Conservation (phyloP, 2,888 invertebrate species). For the Morpho deidamia region DNA sequence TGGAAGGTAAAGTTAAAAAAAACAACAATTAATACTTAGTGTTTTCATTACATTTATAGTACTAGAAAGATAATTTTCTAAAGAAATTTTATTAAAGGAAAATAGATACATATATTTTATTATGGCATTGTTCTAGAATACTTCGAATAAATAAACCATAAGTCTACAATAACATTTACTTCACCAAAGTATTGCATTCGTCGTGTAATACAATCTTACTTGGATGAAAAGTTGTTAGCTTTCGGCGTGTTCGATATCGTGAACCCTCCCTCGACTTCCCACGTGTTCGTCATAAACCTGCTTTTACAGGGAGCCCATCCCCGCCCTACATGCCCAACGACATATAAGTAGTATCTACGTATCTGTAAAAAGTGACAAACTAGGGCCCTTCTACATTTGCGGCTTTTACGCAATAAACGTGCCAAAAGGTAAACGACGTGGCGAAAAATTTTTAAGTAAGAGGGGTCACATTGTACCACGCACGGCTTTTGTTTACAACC, state of each 20-base stretch:
- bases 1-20: too few relatives aligned
- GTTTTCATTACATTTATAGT: too few relatives aligned
- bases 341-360: conserved; percentile 27
- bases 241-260: conserved; percentile 42
- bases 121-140: too few relatives aligned
- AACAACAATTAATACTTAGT: too few relatives aligned
- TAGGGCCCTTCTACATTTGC: conserved; percentile 46
- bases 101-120: too few relatives aligned
- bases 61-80: too few relatives aligned
- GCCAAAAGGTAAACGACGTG: conserved; percentile 27
- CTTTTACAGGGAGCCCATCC: conserved; percentile 55
- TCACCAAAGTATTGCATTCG: conserved; percentile 6
- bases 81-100: too few relatives aligned
- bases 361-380: conserved; percentile 47
- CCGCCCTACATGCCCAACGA: conserved; percentile 40
- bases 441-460: conserved; percentile 21
- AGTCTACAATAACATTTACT: neutral
- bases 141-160: neutral
- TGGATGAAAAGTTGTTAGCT: conserved; percentile 28
- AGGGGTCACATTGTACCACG: conserved; percentile 22
- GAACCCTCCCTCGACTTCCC: conserved; percentile 36
- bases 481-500: conserved; percentile 21
- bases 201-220: conserved; percentile 16
- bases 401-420: conserved; percentile 47
- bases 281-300: conserved; percentile 72